Evolutionary conservation across 2,113 vertebrate genomes (phyloP), one percentile per base, ranked within the genome.

Genomic region (Phylloscopus whistleri): DNA sequence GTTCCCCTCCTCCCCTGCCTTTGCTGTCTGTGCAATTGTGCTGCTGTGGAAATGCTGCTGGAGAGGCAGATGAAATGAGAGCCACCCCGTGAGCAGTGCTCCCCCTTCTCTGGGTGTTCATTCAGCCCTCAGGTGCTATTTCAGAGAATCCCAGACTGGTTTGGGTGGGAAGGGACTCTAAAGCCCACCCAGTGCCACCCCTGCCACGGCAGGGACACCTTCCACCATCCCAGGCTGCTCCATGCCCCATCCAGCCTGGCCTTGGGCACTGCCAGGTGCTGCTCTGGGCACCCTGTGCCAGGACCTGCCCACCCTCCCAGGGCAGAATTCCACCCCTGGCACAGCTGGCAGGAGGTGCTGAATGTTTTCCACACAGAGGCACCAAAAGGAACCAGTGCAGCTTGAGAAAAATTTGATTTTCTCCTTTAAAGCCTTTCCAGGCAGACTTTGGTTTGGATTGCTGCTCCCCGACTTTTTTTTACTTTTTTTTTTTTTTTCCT

Each of bases 361-460:
- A 3, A 1, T 31, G 78, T 72, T 87, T 76, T 87, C 80, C 83
- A 49, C 11, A 8, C 13, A 2, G 23, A 49, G 48, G 24, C 43
- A 55, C 7, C 1, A 41, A 82, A 88, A 83, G 62, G 83, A 73
- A 46, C 17, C 7, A 1, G 56, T 39, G 49, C 66, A 93, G 74
- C 39, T 66, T 48, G 74, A 44, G 66, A 93, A 64, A 41, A 41
- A 41, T 16, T 88, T 90, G 81, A 58, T 87, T 94, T 91, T 79
- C 58, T 69, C 41, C 52, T 93, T 87, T 87, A 66, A 96, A 96
- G 56, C 60, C 18, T 82, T 91, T 95, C 95, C 87, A 96, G 77
- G 39, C 87, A 96, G 92, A 85, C 70, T 96, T 95, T 87, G 84
- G 62, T 87, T 95, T 94, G 90, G 69, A 87, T 64, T 91, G 69